Base-by-base conservation (phyloP, 1,140 invertebrate genomes). In the Armadillidium nasatum region DNA sequence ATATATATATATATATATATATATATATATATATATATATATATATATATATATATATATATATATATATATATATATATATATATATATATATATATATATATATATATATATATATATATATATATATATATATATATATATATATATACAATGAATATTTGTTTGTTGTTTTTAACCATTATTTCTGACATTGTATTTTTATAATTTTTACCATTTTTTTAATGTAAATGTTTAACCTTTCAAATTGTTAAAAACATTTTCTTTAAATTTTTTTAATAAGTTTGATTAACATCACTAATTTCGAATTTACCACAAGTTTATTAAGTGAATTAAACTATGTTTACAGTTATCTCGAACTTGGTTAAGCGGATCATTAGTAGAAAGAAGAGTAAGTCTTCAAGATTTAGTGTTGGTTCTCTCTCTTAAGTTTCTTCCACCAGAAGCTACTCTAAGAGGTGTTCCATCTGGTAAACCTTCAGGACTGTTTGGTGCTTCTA, bases 401-500 rank as follows among this genome's bases (percentile, higher is more conserved):
- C 81, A 82, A 74, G 83, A 84, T 19, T 80, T 84, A 74, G 80
- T 79, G 46, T 84, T 93, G 19, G 88, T 88, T 60, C 86, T 91
- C 9, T 88, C 86, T 13, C 86, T 94, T 71, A 89, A 90, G 82
- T 92, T 93, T 85, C 87, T 92, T 82, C 92, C 92, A 33, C 91
- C 91, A 76, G 93, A 95, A 86, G 89, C 92, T 45, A 92, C 90
- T n/a, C 85, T 92, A 50, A 86, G 91, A 80, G 86, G 92, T 83
- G 90, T 94, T 81, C 92, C 93, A 76, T 90, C 90, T 46, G 90
- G 91, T 68, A 94, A 94, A 86, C 89, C 92, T 72, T 92, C 91
- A 76, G 91, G 92, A 50, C 86, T 94, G 13, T 96, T 95, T 86
- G 93, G 93, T 67, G 91, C 92, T 76, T 93, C 93, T 86, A 93